Base-by-base conservation (phyloP, 37 sponge, comb jelly and placozoan genomes). In the Chondrilla cf. caribensis region DNA sequence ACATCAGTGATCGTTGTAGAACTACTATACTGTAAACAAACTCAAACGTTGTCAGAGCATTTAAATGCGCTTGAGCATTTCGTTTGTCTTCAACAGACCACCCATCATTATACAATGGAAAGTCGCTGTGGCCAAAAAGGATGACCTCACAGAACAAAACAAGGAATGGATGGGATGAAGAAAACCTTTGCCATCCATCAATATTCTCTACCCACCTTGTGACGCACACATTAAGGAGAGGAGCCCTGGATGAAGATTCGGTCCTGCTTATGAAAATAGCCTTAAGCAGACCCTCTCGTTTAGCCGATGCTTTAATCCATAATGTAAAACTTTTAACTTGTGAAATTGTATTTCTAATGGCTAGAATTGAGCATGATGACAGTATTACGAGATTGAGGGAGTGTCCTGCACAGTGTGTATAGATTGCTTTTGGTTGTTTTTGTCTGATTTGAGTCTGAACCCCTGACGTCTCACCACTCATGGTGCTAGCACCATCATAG, bases 201-300 rank as follows among this genome's bases (percentile, higher is more conserved):
- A 83, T 88, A 58, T 88, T 88, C 60, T 88, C 88, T 58, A 88
- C 84, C 88, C 88, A 88, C 17, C 88, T 84, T 51, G 80, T 88
- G 25, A 83, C 71, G 72, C 88, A 88, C 33, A 88, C 88, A 83
- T 83, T 79, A 60, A 83, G 29, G 78, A 88, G 26, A 25, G 84
- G 84, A 21, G 21, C 21, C 54, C 88, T 33, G 60, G 32, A 81
- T 60, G 87, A 58, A 78, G 18, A 55, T 15, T 70, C 54, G 35
- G 25, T 40, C 0, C 57, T 42, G 0, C 47, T 59, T 36, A 75
- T 19, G 75, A 37, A 67, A 14, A 88, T 58, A n/a, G 84, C 47
- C 54, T 87, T 82, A 8, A 82, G 54, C 39, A 87, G 43, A 0
- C 79, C 88, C 71, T 83, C 84, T 38, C 84, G 79, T 70, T 88